Base-by-base conservation (phyloP, 2,797 vertebrate genomes). In the Darevskia mixta region DNA sequence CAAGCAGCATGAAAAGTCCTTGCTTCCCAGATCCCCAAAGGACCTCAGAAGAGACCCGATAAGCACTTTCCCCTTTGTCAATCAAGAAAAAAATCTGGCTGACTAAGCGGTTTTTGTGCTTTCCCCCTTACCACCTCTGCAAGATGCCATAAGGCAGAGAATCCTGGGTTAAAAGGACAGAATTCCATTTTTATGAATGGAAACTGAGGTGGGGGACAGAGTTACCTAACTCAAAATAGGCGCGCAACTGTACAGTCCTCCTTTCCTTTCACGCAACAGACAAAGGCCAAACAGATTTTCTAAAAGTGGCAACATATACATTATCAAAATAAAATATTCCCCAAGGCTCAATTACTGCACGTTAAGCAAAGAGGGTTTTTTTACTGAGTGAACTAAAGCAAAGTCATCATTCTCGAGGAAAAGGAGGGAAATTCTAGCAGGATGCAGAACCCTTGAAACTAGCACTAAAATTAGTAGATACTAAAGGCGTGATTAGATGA, bases 381-480 rank as follows among this genome's bases (percentile, higher is more conserved):
- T 93, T 85, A 87, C 1, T 88, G 45, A 79, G 41, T 61, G 71
- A 17, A 73, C 25, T 93, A 87, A 94, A 84, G 18, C 91, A 85
- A 87, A n/a, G 75, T 90, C 25, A 55, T 85, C 91, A 89, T 67
- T 27, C 89, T 67, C 55, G 89, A 89, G 76, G 82, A 80, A 87
- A 92, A 88, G 79, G 91, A 91, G 1, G 2, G 32, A 15, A 76
- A 79, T 55, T 81, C 1, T 18, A 1, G 88, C 0, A 93, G 13
- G 79, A 90, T 5, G 32, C 92, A 92, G 89, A 92, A 86, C n/a
- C 25, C 79, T 93, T 87, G 49, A n/a, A 89, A 89, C 8, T 38
- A 67, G 23, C 71, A 82, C 38, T 82, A 87, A 78, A 87, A 85
- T 43, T 85, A 89, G 85, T 1, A 88, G 89, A 79, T 25, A 76